Percentiles rank a stretch among this genome's conserved stretches.
These are phyloP conservation scores for Lagopus leucura DNA, from an alignment of 2,113 vertebrate species.

Conservation along the genomic window DNA sequence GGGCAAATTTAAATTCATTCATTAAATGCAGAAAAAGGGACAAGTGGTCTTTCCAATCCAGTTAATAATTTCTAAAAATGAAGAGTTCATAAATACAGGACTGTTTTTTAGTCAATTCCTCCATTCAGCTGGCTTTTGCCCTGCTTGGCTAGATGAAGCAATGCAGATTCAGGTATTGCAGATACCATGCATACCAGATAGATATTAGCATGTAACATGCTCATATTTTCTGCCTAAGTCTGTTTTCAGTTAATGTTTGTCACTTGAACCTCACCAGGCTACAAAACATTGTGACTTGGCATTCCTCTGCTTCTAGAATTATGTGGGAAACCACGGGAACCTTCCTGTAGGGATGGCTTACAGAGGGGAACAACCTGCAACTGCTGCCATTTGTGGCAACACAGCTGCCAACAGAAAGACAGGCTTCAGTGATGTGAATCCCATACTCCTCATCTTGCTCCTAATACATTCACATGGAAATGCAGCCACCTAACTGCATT, in stretches of 20 bases:
- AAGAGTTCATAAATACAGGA: not conserved
- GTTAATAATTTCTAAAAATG: not conserved
- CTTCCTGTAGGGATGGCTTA: not conserved
- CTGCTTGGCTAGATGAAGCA: accelerated
- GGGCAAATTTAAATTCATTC: not conserved
- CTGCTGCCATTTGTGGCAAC: not conserved
- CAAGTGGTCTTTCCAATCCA: not conserved
- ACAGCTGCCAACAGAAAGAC: not conserved
- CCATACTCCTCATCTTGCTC: not conserved
- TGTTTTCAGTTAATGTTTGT: not conserved
- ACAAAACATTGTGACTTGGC: not conserved
- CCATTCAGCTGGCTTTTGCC: not conserved
- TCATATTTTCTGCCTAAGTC: not conserved
- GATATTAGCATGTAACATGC: not conserved
- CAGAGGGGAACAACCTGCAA: not conserved
- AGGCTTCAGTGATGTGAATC: not conserved
- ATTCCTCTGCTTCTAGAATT: not conserved
- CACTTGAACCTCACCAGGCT: not conserved
- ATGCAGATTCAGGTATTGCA: not conserved
- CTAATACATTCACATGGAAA: not conserved
- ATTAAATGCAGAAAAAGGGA: not conserved
- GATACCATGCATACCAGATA: not conserved
- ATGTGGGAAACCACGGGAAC: not conserved
- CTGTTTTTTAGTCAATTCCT: not conserved
- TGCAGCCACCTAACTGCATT: not conserved